Evolutionary conservation across 2,888 invertebrate genomes (phyloP), one percentile per base, ranked within the genome.

Genomic region (Zootermopsis nevadensis): DNA sequence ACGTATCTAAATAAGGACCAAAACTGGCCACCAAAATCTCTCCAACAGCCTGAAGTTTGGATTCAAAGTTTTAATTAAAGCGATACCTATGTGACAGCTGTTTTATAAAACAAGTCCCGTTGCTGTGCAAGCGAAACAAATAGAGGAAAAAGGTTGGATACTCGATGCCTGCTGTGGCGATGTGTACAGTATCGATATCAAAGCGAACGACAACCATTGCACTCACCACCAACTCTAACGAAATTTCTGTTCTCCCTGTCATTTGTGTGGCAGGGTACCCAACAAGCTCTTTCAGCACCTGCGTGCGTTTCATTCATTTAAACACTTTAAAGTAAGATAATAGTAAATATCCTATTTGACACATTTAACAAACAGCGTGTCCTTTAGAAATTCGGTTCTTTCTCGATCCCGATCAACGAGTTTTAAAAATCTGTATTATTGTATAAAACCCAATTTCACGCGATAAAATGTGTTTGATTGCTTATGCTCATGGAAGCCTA

Each of bases 51-150:
- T 67, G 67, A 53, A 77, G 77, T 77, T 53, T 31, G 77, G 77
- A 77, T 55, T 77, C 77, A 77, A 31, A 55, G 33, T 55, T 77
- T 77, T 77, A 77, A 77, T 77, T 77, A 77, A 77, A 77, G n/a
- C 55, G 53, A 77, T 77, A 77, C 77, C 77, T 77, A 55, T 77
- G 77, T 76, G 76, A 76, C 76, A 31, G 76, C 35, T 42, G 69
- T 15, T 69, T 30, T 69, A 69, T 33, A 69, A 69, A 69, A 69
- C 69, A 69, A 19, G 69, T 69, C 31, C 69, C 22, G 69, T 24
- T 66, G 7, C 30, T 30, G 30, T 66, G 66, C 10, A 12, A 10
- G 30, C 66, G 27, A 66, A 12, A 60, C 24, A 22, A 60, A 60
- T 8, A 60, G 7, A n/a, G n/a, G n/a, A 60, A 60, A 27, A 60